Percentiles rank a stretch among this genome's conserved stretches.
phyloP scores from a whole-genome alignment of 2,797 vertebrate species.

The Nyctibius grandis region DNA sequence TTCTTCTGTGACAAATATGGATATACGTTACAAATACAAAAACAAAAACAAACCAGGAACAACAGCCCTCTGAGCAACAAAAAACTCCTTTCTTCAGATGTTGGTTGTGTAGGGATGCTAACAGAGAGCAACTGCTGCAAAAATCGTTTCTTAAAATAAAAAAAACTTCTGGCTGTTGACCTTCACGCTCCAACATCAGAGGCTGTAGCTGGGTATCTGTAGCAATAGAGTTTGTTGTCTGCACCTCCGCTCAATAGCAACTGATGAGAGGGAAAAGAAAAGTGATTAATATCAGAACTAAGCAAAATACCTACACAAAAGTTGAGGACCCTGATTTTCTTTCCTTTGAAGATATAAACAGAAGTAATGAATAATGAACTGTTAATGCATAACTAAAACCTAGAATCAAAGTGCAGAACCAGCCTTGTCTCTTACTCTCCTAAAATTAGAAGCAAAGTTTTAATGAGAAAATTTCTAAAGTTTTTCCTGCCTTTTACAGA shows the following conservation, averaged over 20 bases:
- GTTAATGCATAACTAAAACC: neutral
- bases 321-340: neutral
- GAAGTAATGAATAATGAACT: neutral
- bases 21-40: neutral
- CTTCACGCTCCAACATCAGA: slow-evolving; percentile 86
- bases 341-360: neutral
- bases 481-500: neutral
- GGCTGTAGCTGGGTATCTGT: slow-evolving; percentile 81
- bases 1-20: neutral
- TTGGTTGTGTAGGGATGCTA: neutral
- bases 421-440: neutral
- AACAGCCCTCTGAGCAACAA: neutral
- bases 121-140: neutral
- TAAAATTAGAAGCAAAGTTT: neutral
- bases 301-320: neutral
- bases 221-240: slow-evolving; percentile 96
- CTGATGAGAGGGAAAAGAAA: slow-evolving; percentile 58
- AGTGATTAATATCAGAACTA: neutral
- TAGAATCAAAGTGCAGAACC: neutral
- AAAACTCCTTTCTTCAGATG: neutral
- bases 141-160: neutral
- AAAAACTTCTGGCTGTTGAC: neutral
- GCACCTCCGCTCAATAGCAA: slow-evolving; percentile 94
- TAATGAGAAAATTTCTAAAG: neutral
- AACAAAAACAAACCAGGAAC: neutral